These are phyloP conservation scores for Conomelus anceps DNA, from an alignment of 2,888 invertebrate species.

Conservation along the genomic window DNA sequence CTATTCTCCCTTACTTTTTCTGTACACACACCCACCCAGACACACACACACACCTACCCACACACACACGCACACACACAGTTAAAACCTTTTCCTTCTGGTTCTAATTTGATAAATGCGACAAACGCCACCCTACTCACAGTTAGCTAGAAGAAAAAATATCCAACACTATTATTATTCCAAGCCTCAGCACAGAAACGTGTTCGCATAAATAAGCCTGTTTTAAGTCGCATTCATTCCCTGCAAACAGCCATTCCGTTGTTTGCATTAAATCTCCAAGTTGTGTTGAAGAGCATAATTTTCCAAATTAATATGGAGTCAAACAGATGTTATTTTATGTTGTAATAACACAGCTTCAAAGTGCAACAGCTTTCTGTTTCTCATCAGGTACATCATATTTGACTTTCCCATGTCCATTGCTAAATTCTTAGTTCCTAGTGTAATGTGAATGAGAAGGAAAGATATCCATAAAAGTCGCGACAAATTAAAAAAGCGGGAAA, in stretches of 20 bases:
- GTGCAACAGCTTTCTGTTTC: not conserved
- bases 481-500: too few species aligned
- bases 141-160: not conserved
- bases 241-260: not conserved
- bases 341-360: not conserved
- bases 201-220: not conserved
- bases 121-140: not conserved
- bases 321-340: not conserved
- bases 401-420: not conserved
- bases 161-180: not conserved
- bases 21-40: not conserved
- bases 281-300: not conserved
- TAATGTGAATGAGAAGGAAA: too few species aligned
- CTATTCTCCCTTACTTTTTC: too few species aligned
- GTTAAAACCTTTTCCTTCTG: not conserved
- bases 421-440: not conserved
- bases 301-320: not conserved
- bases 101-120: not conserved
- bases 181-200: not conserved
- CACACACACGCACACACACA: not conserved
- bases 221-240: not conserved
- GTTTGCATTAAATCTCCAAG: not conserved
- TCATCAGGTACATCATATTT: not conserved
- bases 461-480: too few species aligned
- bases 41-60: not conserved